Evolutionary conservation across 2,888 invertebrate genomes (phyloP).

Genomic region (Gastracanthus pulcherrimus): DNA sequence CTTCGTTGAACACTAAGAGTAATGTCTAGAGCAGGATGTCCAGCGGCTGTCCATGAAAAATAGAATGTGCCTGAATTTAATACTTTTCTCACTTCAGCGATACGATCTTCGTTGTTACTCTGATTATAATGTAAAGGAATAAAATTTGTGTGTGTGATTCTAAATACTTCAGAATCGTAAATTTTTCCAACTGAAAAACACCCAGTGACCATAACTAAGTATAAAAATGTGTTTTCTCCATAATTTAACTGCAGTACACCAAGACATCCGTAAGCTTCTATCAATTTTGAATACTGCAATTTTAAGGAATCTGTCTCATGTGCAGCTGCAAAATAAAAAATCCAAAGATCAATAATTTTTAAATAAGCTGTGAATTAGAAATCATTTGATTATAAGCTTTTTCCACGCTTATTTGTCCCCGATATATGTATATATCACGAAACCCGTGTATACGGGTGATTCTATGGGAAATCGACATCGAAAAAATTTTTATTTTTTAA

Average conservation of each 20-base stretch:
- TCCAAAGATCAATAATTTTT: neutral
- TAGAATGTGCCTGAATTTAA: slow-evolving; percentile 99
- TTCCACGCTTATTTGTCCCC: too few relatives aligned
- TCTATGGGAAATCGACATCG: too few relatives aligned
- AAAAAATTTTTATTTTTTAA: too few relatives aligned
- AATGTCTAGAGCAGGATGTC: slow-evolving; percentile 86
- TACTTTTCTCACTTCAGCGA: slow-evolving; percentile 87
- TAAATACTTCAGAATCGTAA: slow-evolving; percentile 95
- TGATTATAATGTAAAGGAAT: slow-evolving; percentile 89
- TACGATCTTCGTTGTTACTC: slow-evolving; percentile 80
- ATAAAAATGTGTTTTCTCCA: slow-evolving; percentile 90
- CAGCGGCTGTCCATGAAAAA: slow-evolving; percentile 89
- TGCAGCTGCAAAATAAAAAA: slow-evolving; percentile 79
- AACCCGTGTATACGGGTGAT: too few relatives aligned
- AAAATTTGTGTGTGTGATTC: slow-evolving; percentile 95
- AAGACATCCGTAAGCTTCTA: slow-evolving; percentile 97
- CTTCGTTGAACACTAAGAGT: slow-evolving; percentile 96
- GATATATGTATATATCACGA: too few relatives aligned
- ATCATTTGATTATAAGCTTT: too few relatives aligned
- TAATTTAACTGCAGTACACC: slow-evolving; percentile 94
- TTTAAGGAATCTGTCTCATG: slow-evolving; percentile 94
- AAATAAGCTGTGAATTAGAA: neutral
- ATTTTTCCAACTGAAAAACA: slow-evolving; percentile 98
- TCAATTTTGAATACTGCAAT: slow-evolving; percentile 92
- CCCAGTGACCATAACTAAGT: slow-evolving; percentile 95